Evolutionary conservation across 1,140 invertebrate genomes (phyloP), one percentile per base, ranked within the genome.

Genomic region (Drosophila novamexicana): DNA sequence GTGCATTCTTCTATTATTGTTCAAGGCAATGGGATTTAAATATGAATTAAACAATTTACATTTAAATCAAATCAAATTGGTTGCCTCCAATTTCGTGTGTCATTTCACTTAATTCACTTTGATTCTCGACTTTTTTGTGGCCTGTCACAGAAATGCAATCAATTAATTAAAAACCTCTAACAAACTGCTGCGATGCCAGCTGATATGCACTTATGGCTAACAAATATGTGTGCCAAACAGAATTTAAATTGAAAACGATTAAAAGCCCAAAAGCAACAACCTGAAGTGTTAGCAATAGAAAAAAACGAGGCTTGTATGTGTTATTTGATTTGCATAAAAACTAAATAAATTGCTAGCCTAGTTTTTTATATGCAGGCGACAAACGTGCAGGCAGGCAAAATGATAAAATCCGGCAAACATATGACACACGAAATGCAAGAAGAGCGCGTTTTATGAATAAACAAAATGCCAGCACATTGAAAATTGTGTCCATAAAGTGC

Each of bases 291-390:
- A 58, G 65, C 52, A 63, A 66, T 79, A 79, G 22, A 29, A 29
- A 75, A 75, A 81, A 64, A 49, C 62, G 47, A 59, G 61, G 63
- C 44, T 68, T 59, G 47, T 42, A 14, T 59, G 32, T 68, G 75
- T 81, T 76, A 86, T 86, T 81, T 86, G 75, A 85, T 86, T 85
- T 88, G 79, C 75, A 85, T 85, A 76, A 81, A 86, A 82, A 75
- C 59, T 69, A 76, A 86, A 85, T 86, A 88, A 85, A 85, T 86
- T 78, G 64, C 67, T 45, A 63, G 56, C 34, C 52, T 49, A 63
- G 42, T 68, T 58, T 68, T 67, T 53, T 52, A 36, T 52, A 36
- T 61, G 14, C 29, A 12, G 45, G 18, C 42, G 36, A 66, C 39
- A 61, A 68, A 50, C 47, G 34, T 52, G 52, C 42, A n/a, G 18